Base-by-base conservation (phyloP, 2,888 invertebrate species). In the Nebria salina region DNA sequence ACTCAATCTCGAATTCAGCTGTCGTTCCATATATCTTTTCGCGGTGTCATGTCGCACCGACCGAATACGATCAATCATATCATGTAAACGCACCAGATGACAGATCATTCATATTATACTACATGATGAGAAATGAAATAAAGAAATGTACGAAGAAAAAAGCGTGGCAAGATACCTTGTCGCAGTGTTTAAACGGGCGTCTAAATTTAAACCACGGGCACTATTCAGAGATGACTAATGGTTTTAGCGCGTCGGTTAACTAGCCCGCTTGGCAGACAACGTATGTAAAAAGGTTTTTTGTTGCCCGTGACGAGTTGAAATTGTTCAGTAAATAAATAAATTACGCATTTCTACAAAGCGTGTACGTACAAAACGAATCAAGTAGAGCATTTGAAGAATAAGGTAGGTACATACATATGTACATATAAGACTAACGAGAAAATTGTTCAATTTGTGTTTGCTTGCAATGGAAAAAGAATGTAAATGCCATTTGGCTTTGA, bases 1-100 rank as follows among this genome's bases (percentile, higher is more conserved):
- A 72, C 11, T 13, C 65, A 25, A 26, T 66, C 82, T 76, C 26
- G 26, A 9, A 7, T 72, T 77, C 78, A 79, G 79, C 82, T 78
- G 82, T 72, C 76, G 75, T 34, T 42, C 76, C 76, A 76, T 80
- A 81, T 81, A 66, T 80, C 72, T 75, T 65, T 66, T 76, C 15
- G 65, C 13, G 41, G 72, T 43, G 81, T 81, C 76, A 73, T 42
- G 68, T 75, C 65, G 74, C 79, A 73, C 54, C 54, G 54, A 73
- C 54, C 54, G 54, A 54, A 54, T 54, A 54, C 82, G 64, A 82
- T 83, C 83, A 83, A 83, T 83, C 82, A 75, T 81, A 72, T 65
- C 81, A 81, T 81, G 76, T 81, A 81, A 81, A 81, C 81, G 76
- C 76, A 76, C 72, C 65, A 75, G 66, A 72, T 81, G 81, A 81